Evolutionary conservation across 2,888 invertebrate species (phyloP), one percentile per base, ranked within the genome.

Genomic region (Aquatica leii): DNA sequence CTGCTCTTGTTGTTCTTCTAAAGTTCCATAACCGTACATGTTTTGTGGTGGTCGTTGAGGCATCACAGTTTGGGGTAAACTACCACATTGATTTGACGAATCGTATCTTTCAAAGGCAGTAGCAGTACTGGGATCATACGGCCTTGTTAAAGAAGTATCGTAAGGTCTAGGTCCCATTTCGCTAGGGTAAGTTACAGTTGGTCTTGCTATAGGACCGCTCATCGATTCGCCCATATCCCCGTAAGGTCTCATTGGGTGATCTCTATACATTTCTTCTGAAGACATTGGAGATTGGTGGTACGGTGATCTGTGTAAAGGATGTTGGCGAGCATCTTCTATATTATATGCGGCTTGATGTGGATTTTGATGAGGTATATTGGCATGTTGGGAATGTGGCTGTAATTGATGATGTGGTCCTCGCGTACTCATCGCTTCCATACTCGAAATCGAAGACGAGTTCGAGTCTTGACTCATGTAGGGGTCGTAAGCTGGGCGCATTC

Each of bases 381-480:
- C 72, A 70, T 73, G 77, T 51, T 78, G 77, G 78, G 86, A 84
- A 12, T 49, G 56, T 80, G 81, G 81, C 59, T 84, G 85, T 40
- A 82, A 77, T 37, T 82, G 82, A 65, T 84, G 84, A 68, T 82
- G 83, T 62, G 79, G 78, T 0, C 78, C 78, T 58, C 82, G 73
- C 1, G 81, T 76, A 53, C 80, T 79, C 74, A 83, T 81, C n/a
- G 88, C 86, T 77, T 91, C 91, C 88, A 91, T 90, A 75, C 88
- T 89, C 3, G 86, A 87, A 83, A 87, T 83, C 31, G 87, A 87
- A 1, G 87, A 91, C 71, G 87, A 87, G 73, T 87, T 88, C 66
- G 91, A 91, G 82, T 91, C 91, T 83, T 87, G 87, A 74, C 86
- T 88, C 71, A 86, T 77, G 76, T 88, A 88, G 0, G 86, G 87